Evolutionary conservation across 30 jellyfish, hydroid and myxozoan species (phyloP).

Genomic region (Calvadosia cruxmelitensis): DNA sequence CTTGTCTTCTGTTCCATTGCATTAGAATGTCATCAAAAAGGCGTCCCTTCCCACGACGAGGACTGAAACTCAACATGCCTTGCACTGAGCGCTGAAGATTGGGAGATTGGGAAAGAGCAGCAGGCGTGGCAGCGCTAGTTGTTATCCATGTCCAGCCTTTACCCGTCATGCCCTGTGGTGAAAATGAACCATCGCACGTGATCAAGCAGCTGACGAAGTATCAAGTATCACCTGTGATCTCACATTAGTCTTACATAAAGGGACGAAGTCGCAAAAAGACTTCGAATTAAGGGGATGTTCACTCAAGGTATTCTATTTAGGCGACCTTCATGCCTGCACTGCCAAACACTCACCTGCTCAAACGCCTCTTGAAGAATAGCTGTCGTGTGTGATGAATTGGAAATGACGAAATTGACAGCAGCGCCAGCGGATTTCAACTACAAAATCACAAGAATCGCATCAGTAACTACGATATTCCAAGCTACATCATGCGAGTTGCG

Average conservation of each 20-base stretch:
- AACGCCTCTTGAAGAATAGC: slow-evolving; percentile 79
- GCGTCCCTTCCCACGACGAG: slow-evolving; percentile 45
- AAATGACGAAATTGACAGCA: slow-evolving; percentile 61
- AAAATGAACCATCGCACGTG: no score
- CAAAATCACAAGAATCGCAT: not conserved
- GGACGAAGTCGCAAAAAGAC: no score
- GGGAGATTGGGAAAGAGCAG: slow-evolving; percentile 53
- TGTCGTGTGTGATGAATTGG: slow-evolving; percentile 59
- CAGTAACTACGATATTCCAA: not conserved
- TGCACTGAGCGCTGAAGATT: slow-evolving; percentile 86
- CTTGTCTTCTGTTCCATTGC: slow-evolving; percentile 26
- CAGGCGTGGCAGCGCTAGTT: slow-evolving; percentile 82
- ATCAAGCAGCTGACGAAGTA: no score
- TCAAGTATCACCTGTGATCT: no score
- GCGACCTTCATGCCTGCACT: no score
- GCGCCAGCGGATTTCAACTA: slow-evolving; percentile 64
- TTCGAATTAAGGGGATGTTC: no score
- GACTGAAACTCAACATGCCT: slow-evolving; percentile 93
- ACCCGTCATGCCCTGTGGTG: slow-evolving; percentile 78
- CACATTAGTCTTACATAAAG: no score
- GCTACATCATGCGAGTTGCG: not conserved
- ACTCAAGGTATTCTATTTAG: no score
- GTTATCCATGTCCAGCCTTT: slow-evolving; percentile 99
- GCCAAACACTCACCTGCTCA: slow-evolving; percentile 52
- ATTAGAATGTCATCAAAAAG: slow-evolving; percentile 17